Base-by-base conservation (phyloP, 2,888 invertebrate genomes). In the Drosophila stalkeri region DNA sequence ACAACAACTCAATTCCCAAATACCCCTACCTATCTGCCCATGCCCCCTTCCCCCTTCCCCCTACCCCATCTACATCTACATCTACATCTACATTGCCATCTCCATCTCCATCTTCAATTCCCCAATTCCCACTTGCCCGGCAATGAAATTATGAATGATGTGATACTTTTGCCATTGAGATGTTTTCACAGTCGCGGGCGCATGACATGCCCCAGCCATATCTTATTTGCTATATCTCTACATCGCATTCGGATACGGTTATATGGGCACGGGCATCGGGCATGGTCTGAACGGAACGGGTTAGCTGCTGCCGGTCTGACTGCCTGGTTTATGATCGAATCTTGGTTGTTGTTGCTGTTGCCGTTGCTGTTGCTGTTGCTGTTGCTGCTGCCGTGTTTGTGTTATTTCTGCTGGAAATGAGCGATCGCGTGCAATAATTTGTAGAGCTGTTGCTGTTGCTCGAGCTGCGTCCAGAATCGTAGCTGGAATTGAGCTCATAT, bases 141-240 rank as follows among this genome's bases (percentile, higher is more conserved):
- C 82, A 87, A 90, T 83, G 87, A 81, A 82, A 84, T 89, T 90
- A 88, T 91, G 92, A 91, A 89, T 91, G 89, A 91, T 91, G 90
- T 85, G 87, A 84, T 89, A 86, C 82, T 86, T 91, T 84, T 82
- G 82, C 83, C 82, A 86, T 86, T 86, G 82, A 82, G 90, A 90
- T 91, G 82, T 91, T 86, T 91, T 90, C 84, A 88, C 86, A 85
- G 91, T 83, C 85, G 83, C 90, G 84, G 87, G 78, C 89, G 82
- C 89, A 82, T 86, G 89, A 85, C 91, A 91, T 88, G 81, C 81
- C 82, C 76, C 85, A 73, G 80, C 89, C 84, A 80, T 88, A 86
- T 86, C 82, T 86, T 83, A 84, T 84, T 86, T 84, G 84, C 86
- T 82, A 81, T 86, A 86, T 88, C 87, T 87, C 73, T 54, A 86